A percentile compares a stretch with the other conserved stretches of the same genome.
phyloP scores from a whole-genome alignment of 2,888 invertebrate genomes.

The Frankliniella intonsa region DNA sequence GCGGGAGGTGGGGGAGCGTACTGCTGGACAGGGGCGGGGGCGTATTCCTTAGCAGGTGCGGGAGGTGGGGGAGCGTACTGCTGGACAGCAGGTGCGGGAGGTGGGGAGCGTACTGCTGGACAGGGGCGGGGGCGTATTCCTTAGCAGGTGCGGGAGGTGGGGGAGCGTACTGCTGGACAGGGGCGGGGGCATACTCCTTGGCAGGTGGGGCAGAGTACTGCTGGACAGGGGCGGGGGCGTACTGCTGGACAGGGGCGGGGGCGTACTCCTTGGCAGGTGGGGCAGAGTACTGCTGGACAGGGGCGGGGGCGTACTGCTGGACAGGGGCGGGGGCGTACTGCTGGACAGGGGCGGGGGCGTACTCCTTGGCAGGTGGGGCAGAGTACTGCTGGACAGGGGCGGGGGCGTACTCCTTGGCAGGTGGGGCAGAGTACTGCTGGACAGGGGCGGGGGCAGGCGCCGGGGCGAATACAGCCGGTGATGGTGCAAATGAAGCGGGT shows the following conservation, averaged over 20 bases:
- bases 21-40: neutral
- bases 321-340: too few species aligned
- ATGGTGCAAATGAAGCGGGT: neutral
- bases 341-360: neutral
- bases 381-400: neutral
- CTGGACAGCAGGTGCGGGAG: neutral
- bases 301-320: too few species aligned
- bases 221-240: neutral
- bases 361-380: neutral
- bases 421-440: neutral
- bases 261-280: neutral
- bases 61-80: neutral
- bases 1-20: neutral
- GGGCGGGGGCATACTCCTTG: neutral
- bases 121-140: neutral
- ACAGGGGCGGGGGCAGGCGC: neutral
- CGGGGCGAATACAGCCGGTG: neutral
- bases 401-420: neutral
- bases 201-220: too few species aligned
- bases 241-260: neutral
- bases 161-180: neutral
- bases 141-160: neutral
- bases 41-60: neutral
- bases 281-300: too few species aligned
- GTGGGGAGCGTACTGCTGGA: too few species aligned